Conservation (phyloP, 2,888 invertebrate species). For the Panzeria rudis region DNA sequence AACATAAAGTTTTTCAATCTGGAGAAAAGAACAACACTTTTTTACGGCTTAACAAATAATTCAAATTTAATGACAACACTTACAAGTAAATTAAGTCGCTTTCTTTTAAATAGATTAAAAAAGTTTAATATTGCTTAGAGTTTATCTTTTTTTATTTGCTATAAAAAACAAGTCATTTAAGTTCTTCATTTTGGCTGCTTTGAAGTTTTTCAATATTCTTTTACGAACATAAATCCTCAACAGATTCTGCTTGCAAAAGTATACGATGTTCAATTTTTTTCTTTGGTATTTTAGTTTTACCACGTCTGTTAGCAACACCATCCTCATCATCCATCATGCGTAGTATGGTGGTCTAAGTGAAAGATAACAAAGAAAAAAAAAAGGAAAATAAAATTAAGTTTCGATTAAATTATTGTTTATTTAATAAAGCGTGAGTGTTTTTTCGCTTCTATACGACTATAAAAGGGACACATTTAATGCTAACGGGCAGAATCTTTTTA, state of each 20-base stretch:
- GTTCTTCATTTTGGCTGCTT: neutral
- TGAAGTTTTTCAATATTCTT: no score
- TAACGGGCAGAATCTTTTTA: neutral
- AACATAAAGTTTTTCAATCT: neutral
- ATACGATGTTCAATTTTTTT: conserved; percentile 81
- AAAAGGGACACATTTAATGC: neutral
- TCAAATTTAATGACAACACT: conserved; percentile 7
- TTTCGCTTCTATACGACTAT: neutral
- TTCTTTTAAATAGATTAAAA: conserved; percentile 8
- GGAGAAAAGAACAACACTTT: neutral
- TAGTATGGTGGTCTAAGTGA: conserved; percentile 83
- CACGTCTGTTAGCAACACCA: conserved; percentile 82
- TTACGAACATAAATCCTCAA: conserved; percentile 82
- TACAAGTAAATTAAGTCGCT: neutral
- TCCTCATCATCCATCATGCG: conserved; percentile 84
- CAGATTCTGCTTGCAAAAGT: conserved; percentile 82
- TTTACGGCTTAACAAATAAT: conserved; percentile 5
- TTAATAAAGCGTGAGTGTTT: neutral
- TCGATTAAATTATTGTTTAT: conserved; percentile 33
- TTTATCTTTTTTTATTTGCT: neutral
- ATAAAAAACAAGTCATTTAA: neutral
- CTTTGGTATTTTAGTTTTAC: conserved; percentile 77
- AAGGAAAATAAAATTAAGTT: conserved; percentile 45
- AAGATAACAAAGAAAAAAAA: conserved; percentile 5
- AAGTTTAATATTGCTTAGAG: conserved; percentile 23